Evolutionary conservation across 2,113 vertebrate genomes (phyloP), one percentile per base, ranked within the genome.

Genomic region (Perca schrenkii): DNA sequence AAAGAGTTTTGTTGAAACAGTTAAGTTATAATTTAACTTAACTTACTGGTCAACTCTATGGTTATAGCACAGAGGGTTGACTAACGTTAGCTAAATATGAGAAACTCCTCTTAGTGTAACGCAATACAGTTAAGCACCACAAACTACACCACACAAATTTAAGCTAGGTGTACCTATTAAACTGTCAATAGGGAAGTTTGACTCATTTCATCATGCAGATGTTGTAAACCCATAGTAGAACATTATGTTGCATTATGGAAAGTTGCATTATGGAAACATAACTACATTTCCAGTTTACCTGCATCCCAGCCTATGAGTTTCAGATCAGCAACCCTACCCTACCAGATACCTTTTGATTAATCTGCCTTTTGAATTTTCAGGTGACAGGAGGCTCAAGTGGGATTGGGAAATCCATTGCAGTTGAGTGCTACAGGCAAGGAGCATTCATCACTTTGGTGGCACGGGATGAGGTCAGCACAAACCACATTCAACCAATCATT

Each of bases 361-460:
- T 57, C 69, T 8, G 47, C 21, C 21, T 10, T 76, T 78, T 80
- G 13, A 66, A 86, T 87, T 72, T 68, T 34, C 74, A 99, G 98
- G 97, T 99, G 28, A 99, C 98, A 0, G 98, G 98, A 68, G 98
- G 98, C 22, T 99, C 98, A 72, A 99, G 98, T 82, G 98, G 98
- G 57, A 99, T 99, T 72, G 98, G 98, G n/a, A 99, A 99, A 93
- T 94, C 94, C 66, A 95, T 99, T 74, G 98, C 98, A 16, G 95
- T 99, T 25, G 98, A 99, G 88, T 99, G 98, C 89, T 98, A 97
- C 61, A 98, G 94, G 73, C 98, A 97, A 88, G 98, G 98, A 61
- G 98, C 98, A 1, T 99, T 99, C 90, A 98, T 99, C 93, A 99
- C 98, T 0, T 87, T 99, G 91, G 97, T 99, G 86, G 98, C 98